Base-by-base conservation (phyloP, 2,797 vertebrate genomes). In the Peromyscus eremicus region DNA sequence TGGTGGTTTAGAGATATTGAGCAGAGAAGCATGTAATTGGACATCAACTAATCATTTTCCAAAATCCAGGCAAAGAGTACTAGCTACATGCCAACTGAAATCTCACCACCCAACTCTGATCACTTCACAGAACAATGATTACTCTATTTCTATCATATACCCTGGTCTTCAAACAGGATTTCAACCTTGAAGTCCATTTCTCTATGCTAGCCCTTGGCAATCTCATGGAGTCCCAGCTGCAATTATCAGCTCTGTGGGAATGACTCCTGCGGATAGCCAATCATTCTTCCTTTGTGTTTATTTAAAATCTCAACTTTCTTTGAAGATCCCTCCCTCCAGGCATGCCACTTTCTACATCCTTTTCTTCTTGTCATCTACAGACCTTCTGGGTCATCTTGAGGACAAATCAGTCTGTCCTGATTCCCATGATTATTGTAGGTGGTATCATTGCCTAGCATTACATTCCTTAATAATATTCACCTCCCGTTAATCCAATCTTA, bases 231-330 rank as follows among this genome's bases (percentile, higher is more conserved):
- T 92, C 60, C 37, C 43, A 21, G n/a, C 60, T 95, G 94, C 92
- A 97, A 95, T 97, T 95, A 97, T 92, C 95, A 93, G 91, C 96
- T 97, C 95, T 87, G 95, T 87, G 83, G 95, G 95, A 97, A 87
- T 77, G 52, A 85, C 16, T 92, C 92, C 82, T 92, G 82, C 62
- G 77, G 95, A 89, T 92, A 49, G 25, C 27, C 79, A 96, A 85
- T 87, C 86, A 95, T 62, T 91, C 37, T 92, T 92, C 16, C 70
- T 97, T 94, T 95, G 89, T 91, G 75, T 89, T 95, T 95, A 91
- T 82, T 96, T 95, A 96, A 96, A 97, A 91, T 89, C 60, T 79
- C 70, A 32, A 85, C 25, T 94, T 88, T 60, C 91, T 97, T 96
- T 97, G 95, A 97, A 91, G 85, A 95, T 91, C n/a, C 79, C 23